A percentile compares a stretch with the other conserved stretches of the same genome.
phyloP scores from a whole-genome alignment of 2,113 vertebrate genomes.

The Eurypyga helias region DNA sequence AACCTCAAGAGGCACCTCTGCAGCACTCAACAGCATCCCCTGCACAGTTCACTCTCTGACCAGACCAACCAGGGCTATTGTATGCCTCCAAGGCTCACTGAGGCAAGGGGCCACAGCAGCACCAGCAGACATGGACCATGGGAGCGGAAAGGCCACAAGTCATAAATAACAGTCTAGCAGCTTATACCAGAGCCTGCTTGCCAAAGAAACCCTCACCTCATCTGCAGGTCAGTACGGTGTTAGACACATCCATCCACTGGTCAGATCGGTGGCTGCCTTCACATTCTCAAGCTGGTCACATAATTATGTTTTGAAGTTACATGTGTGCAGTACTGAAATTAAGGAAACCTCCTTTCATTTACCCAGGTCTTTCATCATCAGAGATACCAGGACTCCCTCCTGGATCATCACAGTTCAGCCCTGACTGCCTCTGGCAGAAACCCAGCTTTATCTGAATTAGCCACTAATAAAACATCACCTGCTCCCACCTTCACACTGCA shows the following conservation, averaged over 20 bases:
- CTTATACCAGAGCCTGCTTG: background rate
- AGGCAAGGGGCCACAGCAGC: background rate
- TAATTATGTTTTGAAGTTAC: background rate
- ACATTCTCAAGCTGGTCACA: background rate
- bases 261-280: background rate
- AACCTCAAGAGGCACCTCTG: background rate
- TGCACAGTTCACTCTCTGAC: background rate
- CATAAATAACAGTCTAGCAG: background rate
- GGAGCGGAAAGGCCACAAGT: background rate
- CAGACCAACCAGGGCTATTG: background rate
- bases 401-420: background rate
- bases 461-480: background rate
- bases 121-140: background rate
- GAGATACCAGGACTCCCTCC: background rate
- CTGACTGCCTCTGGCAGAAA: background rate
- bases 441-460: background rate
- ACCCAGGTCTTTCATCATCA: background rate
- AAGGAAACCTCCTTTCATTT: background rate
- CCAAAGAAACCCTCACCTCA: background rate
- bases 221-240: accelerated
- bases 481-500: background rate
- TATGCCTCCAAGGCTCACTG: background rate
- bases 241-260: background rate
- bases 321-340: background rate
- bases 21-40: background rate